Evolutionary conservation across 2,888 invertebrate genomes (phyloP).

Genomic region (Phrixothrix hirtus): DNA sequence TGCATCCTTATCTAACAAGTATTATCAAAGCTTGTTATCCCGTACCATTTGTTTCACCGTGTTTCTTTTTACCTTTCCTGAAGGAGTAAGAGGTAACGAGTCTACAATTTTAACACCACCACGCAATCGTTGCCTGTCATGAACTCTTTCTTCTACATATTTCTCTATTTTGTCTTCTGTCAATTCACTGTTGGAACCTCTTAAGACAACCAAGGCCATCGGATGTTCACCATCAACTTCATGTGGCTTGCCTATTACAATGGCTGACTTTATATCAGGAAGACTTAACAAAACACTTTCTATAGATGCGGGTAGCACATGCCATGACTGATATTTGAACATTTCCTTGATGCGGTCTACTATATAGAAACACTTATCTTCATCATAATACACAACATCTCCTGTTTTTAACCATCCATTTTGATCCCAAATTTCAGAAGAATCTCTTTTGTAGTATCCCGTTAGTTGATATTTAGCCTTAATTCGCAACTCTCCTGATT

Average conservation of each 20-base stretch:
- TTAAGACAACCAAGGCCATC: background rate
- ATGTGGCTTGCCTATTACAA: background rate
- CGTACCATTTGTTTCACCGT: background rate
- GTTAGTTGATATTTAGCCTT: conserved; percentile 51
- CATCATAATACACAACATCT: background rate
- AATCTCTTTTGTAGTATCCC: conserved; percentile 58
- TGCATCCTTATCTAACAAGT: too few species aligned
- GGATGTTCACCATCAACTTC: background rate
- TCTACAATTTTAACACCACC: conserved; percentile 4
- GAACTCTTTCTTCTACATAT: background rate
- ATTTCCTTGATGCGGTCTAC: background rate
- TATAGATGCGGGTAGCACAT: background rate
- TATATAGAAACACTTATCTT: background rate
- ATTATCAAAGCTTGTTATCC: background rate
- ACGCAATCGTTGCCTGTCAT: conserved; percentile 4
- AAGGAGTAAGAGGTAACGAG: background rate
- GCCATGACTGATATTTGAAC: background rate
- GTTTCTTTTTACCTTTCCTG: conserved; percentile 2
- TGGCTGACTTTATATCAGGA: background rate
- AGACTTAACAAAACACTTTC: background rate
- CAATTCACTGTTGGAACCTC: background rate
- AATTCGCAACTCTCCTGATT: conserved; percentile 60
- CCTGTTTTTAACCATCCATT: conserved; percentile 55
- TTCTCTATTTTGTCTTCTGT: background rate
- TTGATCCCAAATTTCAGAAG: conserved; percentile 53